Evolutionary conservation across 2,888 invertebrate species (phyloP), one percentile per base, ranked within the genome.

Genomic region (Yponomeuta sedellus): DNA sequence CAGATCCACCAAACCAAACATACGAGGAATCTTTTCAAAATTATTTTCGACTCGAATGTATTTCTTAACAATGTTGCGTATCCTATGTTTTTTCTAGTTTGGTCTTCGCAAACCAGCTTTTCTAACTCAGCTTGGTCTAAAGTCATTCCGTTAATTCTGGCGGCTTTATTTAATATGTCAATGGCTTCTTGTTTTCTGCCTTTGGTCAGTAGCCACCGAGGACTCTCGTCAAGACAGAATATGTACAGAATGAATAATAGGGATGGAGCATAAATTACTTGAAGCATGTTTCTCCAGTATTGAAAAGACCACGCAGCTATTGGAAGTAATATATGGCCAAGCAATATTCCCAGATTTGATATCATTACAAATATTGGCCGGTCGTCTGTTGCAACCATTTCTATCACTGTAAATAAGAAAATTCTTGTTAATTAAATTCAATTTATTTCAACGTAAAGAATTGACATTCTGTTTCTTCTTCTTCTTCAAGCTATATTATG

Each of bases 131-230:
- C 56, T 63, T 68, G 64, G 12, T 68, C 67, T 40, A 68, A 28
- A 57, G 67, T 63, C 1, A 73, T 69, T 56, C 69, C 70, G 64
- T 71, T 72, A 10, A 62, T 67, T 70, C 80, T 83, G 0, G 94
- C 92, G 20, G 94, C 92, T 69, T 83, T 89, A 16, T 84, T 82
- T 56, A 94, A 79, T 20, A 94, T 92, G n/a, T 75, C 77, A 69
- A 92, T 90, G 0, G 94, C 94, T 69, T 93, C 90, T 16, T 92
- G 88, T 66, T 89, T 85, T 70, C 92, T 87, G 10, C 92, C 92
- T 72, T 93, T 93, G 25, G 93, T 92, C 25, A 94, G 75, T 34
- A 95, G 84, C 95, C 95, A 95, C 70, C 95, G 86, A 20, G 94
- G 85, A 44, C 94, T 94, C 80, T 94, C 94, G 0, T 94, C 93